phyloP scores from a whole-genome alignment of 1,140 invertebrate genomes.

The Gryon sp. region DNA sequence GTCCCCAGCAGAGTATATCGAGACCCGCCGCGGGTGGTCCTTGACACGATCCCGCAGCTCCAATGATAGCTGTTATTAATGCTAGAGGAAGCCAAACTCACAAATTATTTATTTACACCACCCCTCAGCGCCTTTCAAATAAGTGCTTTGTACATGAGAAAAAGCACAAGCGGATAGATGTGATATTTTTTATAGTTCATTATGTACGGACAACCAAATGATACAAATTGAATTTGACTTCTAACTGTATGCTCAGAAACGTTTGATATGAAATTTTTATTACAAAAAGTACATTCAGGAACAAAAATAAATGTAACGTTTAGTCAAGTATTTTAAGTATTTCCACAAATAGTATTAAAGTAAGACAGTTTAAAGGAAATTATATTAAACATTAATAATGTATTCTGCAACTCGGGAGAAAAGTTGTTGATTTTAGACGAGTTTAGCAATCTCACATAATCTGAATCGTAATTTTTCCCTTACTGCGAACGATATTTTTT shows the following conservation, averaged over 20 bases:
- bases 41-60: conserved; percentile 75
- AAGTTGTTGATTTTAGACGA: too few species aligned
- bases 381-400: too few species aligned
- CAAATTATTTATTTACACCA: conserved; percentile 73
- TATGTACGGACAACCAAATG: conserved; percentile 21
- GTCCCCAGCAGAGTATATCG: conserved; percentile 73
- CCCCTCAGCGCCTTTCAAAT: conserved; percentile 50
- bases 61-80: conserved; percentile 75
- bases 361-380: too few species aligned
- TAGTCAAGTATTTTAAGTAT: too few species aligned
- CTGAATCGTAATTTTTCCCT: too few species aligned
- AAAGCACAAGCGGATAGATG: neutral
- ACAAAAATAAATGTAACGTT: too few species aligned
- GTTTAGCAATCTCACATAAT: too few species aligned
- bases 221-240: conserved; percentile 26
- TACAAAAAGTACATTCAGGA: too few species aligned
- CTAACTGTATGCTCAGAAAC: neutral
- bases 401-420: too few species aligned
- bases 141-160: conserved; percentile 39
- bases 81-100: conserved; percentile 55
- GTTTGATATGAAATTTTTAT: too few species aligned
- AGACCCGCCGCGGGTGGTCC: conserved; percentile 76
- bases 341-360: too few species aligned
- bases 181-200: neutral
- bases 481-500: too few species aligned